Evolutionary conservation across 2,113 vertebrate genomes (phyloP).

Genomic region (Spilogale gracilis): DNA sequence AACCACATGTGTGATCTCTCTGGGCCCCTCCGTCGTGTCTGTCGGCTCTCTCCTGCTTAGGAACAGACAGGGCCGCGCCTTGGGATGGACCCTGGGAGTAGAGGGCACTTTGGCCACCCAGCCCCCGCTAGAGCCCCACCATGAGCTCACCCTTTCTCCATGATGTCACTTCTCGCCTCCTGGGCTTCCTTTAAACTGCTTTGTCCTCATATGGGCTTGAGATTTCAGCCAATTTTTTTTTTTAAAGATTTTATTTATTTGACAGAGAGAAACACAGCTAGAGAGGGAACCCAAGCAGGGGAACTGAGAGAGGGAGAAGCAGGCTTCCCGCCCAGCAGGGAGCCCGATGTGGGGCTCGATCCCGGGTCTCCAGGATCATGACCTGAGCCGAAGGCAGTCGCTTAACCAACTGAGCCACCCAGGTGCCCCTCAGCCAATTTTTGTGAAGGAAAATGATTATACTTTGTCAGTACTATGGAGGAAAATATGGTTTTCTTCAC

Average conservation of each 20-base stretch:
- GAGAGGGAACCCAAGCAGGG: too few relatives aligned
- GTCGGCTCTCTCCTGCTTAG: not conserved
- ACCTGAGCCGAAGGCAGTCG: too few relatives aligned
- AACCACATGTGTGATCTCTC: rapidly evolving
- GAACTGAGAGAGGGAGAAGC: too few relatives aligned
- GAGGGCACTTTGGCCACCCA: rapidly evolving
- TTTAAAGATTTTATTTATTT: too few relatives aligned
- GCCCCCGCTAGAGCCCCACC: too few relatives aligned
- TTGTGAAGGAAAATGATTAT: not conserved
- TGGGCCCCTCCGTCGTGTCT: rapidly evolving
- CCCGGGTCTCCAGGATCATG: too few relatives aligned
- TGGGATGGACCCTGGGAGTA: too few relatives aligned
- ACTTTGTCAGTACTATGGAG: not conserved
- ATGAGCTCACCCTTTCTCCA: not conserved
- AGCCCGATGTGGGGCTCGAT: too few relatives aligned
- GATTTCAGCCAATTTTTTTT: slow-evolving; percentile 37
- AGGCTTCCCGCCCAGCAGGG: too few relatives aligned
- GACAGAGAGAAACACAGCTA: too few relatives aligned
- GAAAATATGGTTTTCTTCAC: not conserved
- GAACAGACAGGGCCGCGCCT: rapidly evolving
- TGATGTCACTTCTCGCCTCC: not conserved
- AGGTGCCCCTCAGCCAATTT: not conserved
- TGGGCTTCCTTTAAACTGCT: not conserved
- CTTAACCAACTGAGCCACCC: too few relatives aligned
- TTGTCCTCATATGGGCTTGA: not conserved